Evolutionary conservation across 2,888 invertebrate genomes (phyloP).

Genomic region (Athalia cordata): DNA sequence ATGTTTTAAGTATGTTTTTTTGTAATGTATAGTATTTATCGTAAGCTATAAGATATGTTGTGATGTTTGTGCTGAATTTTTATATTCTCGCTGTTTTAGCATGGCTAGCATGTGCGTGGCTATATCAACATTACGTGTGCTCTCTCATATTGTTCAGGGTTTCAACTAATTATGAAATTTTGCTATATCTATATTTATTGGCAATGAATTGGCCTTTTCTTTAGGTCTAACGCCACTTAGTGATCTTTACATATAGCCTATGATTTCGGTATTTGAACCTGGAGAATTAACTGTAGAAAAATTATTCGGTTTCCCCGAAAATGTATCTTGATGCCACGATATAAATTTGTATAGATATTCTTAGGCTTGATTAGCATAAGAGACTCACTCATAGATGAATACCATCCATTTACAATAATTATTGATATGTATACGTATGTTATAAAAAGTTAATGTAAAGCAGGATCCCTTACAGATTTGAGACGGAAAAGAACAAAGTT

Average conservation of each 20-base stretch:
- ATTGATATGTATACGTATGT: constrained; percentile 37
- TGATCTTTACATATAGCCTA: constrained; percentile 2
- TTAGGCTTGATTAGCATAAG: not conserved
- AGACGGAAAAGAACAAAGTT: constrained; percentile 71
- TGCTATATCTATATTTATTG: constrained; percentile 1
- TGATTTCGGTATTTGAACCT: not conserved
- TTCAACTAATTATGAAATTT: not conserved
- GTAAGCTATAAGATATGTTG: constrained; percentile 31
- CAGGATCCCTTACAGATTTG: constrained; percentile 65
- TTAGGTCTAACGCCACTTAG: not conserved
- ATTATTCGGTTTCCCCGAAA: constrained; percentile 4
- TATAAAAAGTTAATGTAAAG: constrained; percentile 48
- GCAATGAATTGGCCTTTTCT: not conserved
- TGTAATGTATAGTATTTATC: constrained; percentile 24
- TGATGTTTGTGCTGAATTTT: constrained; percentile 36
- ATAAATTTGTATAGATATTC: not conserved
- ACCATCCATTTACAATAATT: constrained; percentile 26
- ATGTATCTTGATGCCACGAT: constrained; percentile 11
- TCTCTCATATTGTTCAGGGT: constrained; percentile 11
- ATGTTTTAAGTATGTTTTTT: constrained; percentile 27
- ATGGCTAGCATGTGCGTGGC: constrained; percentile 44
- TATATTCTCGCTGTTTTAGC: constrained; percentile 31
- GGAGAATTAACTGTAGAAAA: constrained; percentile 3
- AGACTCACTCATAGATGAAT: constrained; percentile 1
- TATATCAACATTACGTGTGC: constrained; percentile 36